phyloP scores from a whole-genome alignment of 2,113 vertebrate species.

The Melanocharis versteri region DNA sequence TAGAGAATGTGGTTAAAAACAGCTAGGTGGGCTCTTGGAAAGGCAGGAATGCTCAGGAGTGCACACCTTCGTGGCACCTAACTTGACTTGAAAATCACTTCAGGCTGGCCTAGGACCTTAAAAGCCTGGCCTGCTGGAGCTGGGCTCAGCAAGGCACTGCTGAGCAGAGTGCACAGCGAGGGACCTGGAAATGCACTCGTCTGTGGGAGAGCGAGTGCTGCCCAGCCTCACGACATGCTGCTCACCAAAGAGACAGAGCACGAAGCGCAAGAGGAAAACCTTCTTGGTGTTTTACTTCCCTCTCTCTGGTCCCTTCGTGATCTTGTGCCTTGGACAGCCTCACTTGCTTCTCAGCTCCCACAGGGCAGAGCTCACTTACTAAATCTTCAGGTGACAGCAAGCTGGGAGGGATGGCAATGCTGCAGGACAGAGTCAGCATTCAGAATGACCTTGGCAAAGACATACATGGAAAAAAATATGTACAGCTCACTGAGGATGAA shows the following conservation, averaged over 20 bases:
- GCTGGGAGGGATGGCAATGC: fast-evolving
- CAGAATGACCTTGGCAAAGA: not conserved
- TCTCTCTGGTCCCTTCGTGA: not conserved
- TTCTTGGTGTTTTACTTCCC: not conserved
- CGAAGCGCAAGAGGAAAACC: not conserved
- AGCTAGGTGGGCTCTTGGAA: not conserved
- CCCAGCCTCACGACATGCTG: fast-evolving
- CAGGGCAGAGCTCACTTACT: not conserved
- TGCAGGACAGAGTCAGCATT: not conserved
- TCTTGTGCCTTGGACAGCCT: not conserved
- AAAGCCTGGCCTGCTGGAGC: not conserved
- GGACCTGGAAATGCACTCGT: not conserved
- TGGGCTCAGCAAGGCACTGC: not conserved
- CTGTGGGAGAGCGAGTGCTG: not conserved
- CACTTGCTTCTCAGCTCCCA: not conserved
- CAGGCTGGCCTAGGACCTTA: not conserved
- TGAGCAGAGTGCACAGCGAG: not conserved
- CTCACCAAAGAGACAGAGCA: not conserved
- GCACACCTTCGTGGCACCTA: fast-evolving
- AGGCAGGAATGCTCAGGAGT: not conserved
- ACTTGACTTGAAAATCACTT: not conserved
- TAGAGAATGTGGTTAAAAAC: not conserved
- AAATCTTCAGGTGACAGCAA: not conserved
- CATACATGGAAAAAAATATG: not conserved
- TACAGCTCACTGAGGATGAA: not conserved